Evolutionary conservation across 1,140 invertebrate species (phyloP).

Genomic region (Procambarus virginalis): DNA sequence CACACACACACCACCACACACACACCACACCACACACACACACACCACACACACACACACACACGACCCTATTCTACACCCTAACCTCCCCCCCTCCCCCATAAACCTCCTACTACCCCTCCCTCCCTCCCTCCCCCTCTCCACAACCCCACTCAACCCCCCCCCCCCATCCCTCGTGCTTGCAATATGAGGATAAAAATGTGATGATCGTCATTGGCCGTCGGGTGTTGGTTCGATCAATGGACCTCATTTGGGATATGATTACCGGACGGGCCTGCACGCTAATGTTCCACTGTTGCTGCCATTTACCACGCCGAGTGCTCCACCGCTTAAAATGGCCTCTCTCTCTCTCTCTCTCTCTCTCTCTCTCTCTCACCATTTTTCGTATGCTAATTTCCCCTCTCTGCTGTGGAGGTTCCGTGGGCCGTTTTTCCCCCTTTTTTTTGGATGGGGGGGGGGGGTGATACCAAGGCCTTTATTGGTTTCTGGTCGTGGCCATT

Average conservation of each 20-base stretch:
- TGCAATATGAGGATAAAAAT: slow-evolving; percentile 9
- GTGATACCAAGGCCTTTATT: neutral
- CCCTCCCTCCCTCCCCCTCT: neutral
- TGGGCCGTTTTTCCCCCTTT: too few species aligned
- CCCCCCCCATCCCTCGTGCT: neutral
- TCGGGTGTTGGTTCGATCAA: neutral
- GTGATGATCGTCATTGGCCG: neutral
- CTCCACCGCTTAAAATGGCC: neutral
- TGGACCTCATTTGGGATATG: slow-evolving; percentile 14
- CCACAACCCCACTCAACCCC: neutral
- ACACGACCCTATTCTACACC: neutral
- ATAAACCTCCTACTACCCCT: neutral
- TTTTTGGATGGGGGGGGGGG: too few species aligned
- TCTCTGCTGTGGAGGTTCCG: neutral
- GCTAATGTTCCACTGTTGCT: neutral
- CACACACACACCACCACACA: too few species aligned
- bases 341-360: neutral
- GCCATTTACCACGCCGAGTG: neutral
- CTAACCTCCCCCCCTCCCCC: neutral
- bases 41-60: too few species aligned
- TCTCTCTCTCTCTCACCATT: too few species aligned
- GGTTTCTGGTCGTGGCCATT: too few species aligned
- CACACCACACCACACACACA: too few species aligned
- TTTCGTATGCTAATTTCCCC: neutral
- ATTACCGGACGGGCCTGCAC: neutral